A percentile compares a stretch with the other conserved stretches of the same genome.
These are phyloP conservation scores for Nipponacmea schrenckii DNA, from an alignment of 2,888 invertebrate species.

Conservation along the genomic window DNA sequence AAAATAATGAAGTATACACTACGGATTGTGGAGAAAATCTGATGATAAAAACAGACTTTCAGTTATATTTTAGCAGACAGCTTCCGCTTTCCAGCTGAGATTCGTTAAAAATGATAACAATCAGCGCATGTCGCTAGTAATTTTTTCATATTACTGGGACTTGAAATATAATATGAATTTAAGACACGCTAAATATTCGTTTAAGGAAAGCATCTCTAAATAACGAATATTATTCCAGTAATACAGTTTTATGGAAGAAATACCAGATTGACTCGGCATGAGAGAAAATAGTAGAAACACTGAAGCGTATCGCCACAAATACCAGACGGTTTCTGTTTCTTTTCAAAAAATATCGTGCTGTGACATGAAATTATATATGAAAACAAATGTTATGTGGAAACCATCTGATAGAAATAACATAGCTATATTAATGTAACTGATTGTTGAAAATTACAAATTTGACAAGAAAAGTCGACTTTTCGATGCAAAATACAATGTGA, in stretches of 20 bases:
- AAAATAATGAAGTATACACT: no score
- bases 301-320: conserved; percentile 2
- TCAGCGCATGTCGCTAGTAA: no score
- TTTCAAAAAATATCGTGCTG: conserved; percentile 6
- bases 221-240: no score
- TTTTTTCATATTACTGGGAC: no score
- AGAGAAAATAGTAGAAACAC: not conserved
- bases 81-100: conserved; percentile 2
- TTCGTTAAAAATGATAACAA: not conserved
- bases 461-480: no score
- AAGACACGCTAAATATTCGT: no score
- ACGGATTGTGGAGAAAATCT: no score
- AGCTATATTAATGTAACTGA: no score
- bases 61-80: not conserved
- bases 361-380: conserved; percentile 7
- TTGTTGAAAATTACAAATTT: no score
- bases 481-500: no score
- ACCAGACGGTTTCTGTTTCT: conserved; percentile 2
- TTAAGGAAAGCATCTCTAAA: no score
- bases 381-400: conserved; percentile 2
- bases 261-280: conserved; percentile 2
- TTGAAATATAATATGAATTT: no score
- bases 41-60: not conserved
- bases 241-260: not conserved
- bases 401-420: conserved; percentile 1